These are phyloP conservation scores for Syngnathus scovelli DNA, from an alignment of 2,113 vertebrate genomes.

Conservation along the genomic window DNA sequence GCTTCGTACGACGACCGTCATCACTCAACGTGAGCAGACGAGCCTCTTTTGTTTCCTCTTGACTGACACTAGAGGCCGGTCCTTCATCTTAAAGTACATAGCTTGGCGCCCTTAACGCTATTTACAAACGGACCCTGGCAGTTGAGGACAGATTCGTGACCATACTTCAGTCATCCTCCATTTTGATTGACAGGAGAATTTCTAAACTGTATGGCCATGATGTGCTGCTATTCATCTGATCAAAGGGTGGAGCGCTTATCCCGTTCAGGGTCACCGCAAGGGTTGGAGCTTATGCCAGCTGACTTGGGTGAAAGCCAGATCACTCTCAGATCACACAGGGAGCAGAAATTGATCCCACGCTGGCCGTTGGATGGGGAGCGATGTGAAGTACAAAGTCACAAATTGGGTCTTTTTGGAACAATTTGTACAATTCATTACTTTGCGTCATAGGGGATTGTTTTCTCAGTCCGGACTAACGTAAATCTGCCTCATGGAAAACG, in stretches of 20 bases:
- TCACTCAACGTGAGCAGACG: slow-evolving; percentile 34
- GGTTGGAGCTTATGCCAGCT: not conserved
- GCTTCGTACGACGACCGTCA: slow-evolving; percentile 38
- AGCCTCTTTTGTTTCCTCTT: slow-evolving; percentile 45
- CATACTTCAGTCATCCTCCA: not conserved
- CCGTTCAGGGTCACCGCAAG: not conserved
- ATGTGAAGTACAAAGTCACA: not conserved
- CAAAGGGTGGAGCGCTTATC: not conserved
- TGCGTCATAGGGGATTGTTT: not conserved
- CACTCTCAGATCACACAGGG: not conserved
- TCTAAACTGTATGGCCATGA: not conserved
- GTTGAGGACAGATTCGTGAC: slow-evolving; percentile 1
- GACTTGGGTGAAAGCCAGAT: not conserved
- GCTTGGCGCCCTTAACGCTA: slow-evolving; percentile 20
- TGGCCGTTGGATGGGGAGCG: not conserved
- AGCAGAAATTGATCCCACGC: not conserved
- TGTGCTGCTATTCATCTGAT: not conserved
- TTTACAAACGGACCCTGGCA: slow-evolving; percentile 19
- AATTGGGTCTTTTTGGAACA: not conserved
- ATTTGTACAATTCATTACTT: not conserved
- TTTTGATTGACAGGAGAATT: not conserved
- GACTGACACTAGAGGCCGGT: slow-evolving; percentile 26
- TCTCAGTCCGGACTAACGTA: not conserved
- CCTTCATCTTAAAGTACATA: slow-evolving; percentile 39
- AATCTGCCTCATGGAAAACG: not conserved